phyloP scores from a whole-genome alignment of 2,888 invertebrate genomes.

The Falcaria lacertinaria region DNA sequence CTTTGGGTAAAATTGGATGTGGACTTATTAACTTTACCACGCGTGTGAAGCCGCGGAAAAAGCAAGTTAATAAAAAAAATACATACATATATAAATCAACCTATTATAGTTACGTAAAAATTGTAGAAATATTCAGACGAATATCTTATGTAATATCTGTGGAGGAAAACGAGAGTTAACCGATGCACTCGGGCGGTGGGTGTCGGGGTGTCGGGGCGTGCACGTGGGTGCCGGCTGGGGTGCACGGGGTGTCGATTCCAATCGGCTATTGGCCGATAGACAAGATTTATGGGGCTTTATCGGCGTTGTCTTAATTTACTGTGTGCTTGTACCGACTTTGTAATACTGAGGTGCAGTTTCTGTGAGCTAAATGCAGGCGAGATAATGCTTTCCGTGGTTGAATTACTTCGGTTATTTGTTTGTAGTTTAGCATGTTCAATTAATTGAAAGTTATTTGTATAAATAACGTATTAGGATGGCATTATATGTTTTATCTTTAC shows the following conservation, averaged over 20 bases:
- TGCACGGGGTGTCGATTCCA: conserved; percentile 24
- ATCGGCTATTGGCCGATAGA: conserved; percentile 48
- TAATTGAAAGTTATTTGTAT: too few relatives aligned
- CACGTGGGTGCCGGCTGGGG: conserved; percentile 6
- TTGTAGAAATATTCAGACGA: too few relatives aligned
- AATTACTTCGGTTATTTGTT: background rate
- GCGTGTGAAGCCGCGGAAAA: too few relatives aligned
- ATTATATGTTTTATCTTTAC: too few relatives aligned
- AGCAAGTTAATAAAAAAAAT: too few relatives aligned
- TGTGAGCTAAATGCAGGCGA: background rate
- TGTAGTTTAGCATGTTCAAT: too few relatives aligned
- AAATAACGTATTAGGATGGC: too few relatives aligned
- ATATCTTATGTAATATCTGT: background rate
- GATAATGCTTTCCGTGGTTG: background rate
- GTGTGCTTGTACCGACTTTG: conserved; percentile 6
- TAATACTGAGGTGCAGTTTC: background rate
- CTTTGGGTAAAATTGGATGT: too few relatives aligned
- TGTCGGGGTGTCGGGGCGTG: background rate
- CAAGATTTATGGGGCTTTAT: conserved; percentile 44
- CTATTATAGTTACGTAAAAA: too few relatives aligned
- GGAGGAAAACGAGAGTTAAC: background rate
- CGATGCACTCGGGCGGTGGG: conserved; percentile 1
- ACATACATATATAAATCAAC: too few relatives aligned
- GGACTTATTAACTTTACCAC: too few relatives aligned
- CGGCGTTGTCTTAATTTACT: conserved; percentile 44